Conservation (phyloP, 2,113 vertebrate species). For the Caranx melampygus region DNA sequence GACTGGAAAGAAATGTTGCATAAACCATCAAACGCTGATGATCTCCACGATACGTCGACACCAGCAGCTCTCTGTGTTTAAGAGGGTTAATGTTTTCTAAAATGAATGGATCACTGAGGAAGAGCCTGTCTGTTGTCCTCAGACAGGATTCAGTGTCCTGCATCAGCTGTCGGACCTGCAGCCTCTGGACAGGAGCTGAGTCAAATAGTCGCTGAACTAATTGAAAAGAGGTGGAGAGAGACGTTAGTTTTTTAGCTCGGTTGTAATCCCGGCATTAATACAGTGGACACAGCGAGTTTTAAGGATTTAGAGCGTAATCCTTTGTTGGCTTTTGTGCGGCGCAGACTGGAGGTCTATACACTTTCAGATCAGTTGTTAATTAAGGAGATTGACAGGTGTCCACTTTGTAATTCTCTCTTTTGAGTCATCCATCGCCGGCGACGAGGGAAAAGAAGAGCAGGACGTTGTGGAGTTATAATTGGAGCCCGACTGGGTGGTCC, state of each 20-base stretch:
- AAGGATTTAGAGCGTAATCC: conserved; percentile 76
- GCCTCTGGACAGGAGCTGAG: conserved; percentile 34
- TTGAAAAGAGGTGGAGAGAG: conserved; percentile 68
- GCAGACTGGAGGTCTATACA: conserved; percentile 74
- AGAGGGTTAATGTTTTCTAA: neutral
- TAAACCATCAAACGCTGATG: too few species aligned
- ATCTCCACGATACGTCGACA: too few species aligned
- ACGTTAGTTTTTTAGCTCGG: conserved; percentile 69
- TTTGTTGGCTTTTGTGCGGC: conserved; percentile 75
- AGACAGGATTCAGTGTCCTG: conserved; percentile 41
- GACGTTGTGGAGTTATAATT: conserved; percentile 76
- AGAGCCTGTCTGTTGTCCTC: too few species aligned
- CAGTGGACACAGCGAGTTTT: conserved; percentile 66
- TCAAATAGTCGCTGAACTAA: conserved; percentile 64
- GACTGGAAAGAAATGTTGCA: too few species aligned
- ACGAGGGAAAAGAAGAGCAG: conserved; percentile 60
- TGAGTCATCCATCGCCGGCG: conserved; percentile 52
- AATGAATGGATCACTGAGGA: neutral
- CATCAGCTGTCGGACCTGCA: neutral
- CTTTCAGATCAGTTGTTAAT: conserved; percentile 78
- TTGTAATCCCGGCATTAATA: conserved; percentile 78
- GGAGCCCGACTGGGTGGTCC: conserved; percentile 85
- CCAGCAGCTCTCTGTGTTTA: too few species aligned
- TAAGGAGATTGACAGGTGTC: conserved; percentile 82
- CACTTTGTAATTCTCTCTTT: conserved; percentile 83